Conservation (phyloP, 2,888 invertebrate species). For the Lycaena phlaeas region DNA sequence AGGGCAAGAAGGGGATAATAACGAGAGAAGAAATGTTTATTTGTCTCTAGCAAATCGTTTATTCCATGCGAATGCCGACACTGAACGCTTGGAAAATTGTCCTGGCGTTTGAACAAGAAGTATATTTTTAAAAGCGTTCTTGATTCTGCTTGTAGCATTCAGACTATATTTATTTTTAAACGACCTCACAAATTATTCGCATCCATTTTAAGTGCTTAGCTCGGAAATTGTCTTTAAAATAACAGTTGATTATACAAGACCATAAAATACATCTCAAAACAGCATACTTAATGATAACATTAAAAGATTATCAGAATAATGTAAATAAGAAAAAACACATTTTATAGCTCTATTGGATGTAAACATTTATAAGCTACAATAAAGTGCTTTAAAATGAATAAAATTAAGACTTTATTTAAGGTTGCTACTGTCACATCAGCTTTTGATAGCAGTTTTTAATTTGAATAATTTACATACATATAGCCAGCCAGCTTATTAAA, state of each 20-base stretch:
- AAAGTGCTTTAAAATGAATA: neutral
- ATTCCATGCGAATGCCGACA: conserved; percentile 32
- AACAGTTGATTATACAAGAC: conserved; percentile 5
- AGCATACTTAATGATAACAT: conserved; percentile 4
- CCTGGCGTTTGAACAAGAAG: conserved; percentile 30
- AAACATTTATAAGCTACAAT: neutral
- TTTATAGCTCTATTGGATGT: conserved; percentile 3
- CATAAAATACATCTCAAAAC: neutral
- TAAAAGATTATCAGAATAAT: too few relatives aligned
- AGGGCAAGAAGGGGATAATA: conserved; percentile 24
- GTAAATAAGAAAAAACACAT: neutral
- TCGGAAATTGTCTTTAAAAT: conserved; percentile 7
- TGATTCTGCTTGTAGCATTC: conserved; percentile 33
- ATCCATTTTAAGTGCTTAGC: conserved; percentile 16
- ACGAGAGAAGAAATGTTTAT: conserved; percentile 28
- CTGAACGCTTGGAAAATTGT: conserved; percentile 33
- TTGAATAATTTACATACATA: too few relatives aligned
- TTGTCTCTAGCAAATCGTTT: conserved; percentile 31
- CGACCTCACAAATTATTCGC: conserved; percentile 29
- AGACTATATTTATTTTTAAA: conserved; percentile 28
- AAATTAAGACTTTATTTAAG: too few relatives aligned
- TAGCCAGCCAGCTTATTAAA: too few relatives aligned
- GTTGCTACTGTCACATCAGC: too few relatives aligned
- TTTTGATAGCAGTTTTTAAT: too few relatives aligned
- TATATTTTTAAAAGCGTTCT: conserved; percentile 30